Evolutionary conservation across 2,797 vertebrate genomes (phyloP), one percentile per base, ranked within the genome.

Genomic region (Tachyglossus aculeatus): DNA sequence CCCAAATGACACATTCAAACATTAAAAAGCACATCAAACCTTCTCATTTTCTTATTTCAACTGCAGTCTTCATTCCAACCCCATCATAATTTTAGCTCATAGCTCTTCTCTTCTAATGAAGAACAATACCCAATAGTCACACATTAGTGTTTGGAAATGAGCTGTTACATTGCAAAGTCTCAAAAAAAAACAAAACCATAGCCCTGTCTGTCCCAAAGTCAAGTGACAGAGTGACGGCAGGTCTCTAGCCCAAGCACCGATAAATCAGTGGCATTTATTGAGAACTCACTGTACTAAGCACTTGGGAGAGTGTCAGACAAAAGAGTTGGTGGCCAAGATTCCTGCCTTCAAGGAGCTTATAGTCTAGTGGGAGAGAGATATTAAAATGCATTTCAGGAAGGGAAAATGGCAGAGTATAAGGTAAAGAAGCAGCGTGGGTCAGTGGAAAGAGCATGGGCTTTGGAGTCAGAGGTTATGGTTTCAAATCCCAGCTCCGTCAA

Each of bases 51-150:
- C 18, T 53, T 34, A 22, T 41, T 27, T 9, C n/a, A 52, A 14
- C 60, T 71, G 43, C 7, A 1, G 12, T 73, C 58, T 65, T 61
- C 48, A 27, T 58, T 12, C 31, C 41, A 24, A 10, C 36, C 3
- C 31, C 19, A 0, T 22, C 55, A 63, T 71, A 55, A 87, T 54
- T 77, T 65, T 37, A 39, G 6, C 6, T 12, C 53, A 58, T 54
- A 14, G 69, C 69, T 69, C 66, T 54, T 40, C 51, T 53, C 18
- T 60, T 37, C 74, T 66, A 71, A 56, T 82, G 45, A 80, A 56
- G 72, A 71, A 55, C 48, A 5, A 3, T 47, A 37, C 60, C 55
- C 41, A 22, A 2, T 41, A 51, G 58, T 67, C 56, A 56, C 44
- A 57, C 64, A 9, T 57, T 41, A 58, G 14, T 6, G 15, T 22